Evolutionary conservation across 2,888 invertebrate species (phyloP), one percentile per base, ranked within the genome.

Genomic region (Caenorhabditis sp.): DNA sequence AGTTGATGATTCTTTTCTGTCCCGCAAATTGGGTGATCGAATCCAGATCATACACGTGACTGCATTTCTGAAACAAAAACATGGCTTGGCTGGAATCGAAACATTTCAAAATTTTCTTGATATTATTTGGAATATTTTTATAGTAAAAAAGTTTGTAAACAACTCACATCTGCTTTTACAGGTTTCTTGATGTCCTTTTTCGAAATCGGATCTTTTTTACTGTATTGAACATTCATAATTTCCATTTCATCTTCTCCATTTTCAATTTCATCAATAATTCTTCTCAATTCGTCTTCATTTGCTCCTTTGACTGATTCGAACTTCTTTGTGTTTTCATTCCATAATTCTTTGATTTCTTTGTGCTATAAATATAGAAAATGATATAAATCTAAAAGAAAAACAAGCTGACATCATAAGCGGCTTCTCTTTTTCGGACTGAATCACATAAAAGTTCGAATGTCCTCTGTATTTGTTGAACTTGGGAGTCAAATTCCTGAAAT

Each of bases 121-220:
- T n/a, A n/a, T n/a, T n/a, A n/a, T n/a, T n/a, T n/a, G n/a, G n/a
- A n/a, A n/a, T n/a, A n/a, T n/a, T n/a, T n/a, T n/a, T n/a, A n/a
- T n/a, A n/a, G n/a, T n/a, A n/a, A n/a, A n/a, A n/a, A n/a, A n/a
- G n/a, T n/a, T n/a, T n/a, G n/a, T n/a, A n/a, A n/a, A n/a, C n/a
- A 55, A 55, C 37, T 43, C 31, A 81, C 79, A 66, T 59, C 12
- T 27, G 70, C 66, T 54, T 79, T 78, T 14, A 81, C 78, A 17
- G 81, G 81, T 54, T 74, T 68, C n/a, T 61, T 60, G 36, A 81
- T 81, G 55, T 75, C 62, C 59, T 71, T 69, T 62, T 81, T 81
- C 27, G 78, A 74, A 37, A 81, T 72, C 24, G 79, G 81, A 58
- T 81, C 81, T 51, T 77, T 79, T 12, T 61, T 67, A 23, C 67